Conservation (phyloP, 2,888 invertebrate genomes). For the Zygaena filipendulae region DNA sequence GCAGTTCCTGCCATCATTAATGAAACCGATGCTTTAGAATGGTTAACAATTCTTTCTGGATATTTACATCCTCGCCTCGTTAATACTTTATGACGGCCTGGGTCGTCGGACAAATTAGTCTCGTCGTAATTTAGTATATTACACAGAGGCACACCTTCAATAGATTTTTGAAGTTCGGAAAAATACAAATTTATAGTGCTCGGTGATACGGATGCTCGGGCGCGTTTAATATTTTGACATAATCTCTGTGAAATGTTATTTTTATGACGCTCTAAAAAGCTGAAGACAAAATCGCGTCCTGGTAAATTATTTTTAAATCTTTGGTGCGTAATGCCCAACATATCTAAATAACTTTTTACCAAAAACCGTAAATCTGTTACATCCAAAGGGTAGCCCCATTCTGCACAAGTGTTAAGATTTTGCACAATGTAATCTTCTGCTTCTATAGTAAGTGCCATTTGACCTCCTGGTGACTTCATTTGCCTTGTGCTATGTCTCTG, state of each 20-base stretch:
- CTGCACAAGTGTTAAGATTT: constrained; percentile 1
- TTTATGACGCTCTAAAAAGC: constrained; percentile 9
- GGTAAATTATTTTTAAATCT: constrained; percentile 1
- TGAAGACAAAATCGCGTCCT: constrained; percentile 10
- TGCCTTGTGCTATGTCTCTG: no score
- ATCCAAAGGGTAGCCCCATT: not conserved
- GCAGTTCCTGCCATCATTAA: constrained; percentile 34
- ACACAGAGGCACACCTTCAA: constrained; percentile 11
- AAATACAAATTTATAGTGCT: constrained; percentile 14
- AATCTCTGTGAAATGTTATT: constrained; percentile 6
- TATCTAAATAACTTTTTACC: constrained; percentile 1
- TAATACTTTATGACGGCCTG: constrained; percentile 18
- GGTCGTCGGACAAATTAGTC: constrained; percentile 17
- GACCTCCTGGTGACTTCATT: not conserved
- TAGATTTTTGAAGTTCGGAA: constrained; percentile 16
- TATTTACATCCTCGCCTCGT: constrained; percentile 27
- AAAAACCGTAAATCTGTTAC: not conserved
- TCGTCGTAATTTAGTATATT: constrained; percentile 19
- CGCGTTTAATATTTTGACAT: constrained; percentile 16
- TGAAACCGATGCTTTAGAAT: constrained; percentile 26
- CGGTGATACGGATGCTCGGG: constrained; percentile 16
- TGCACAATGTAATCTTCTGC: constrained; percentile 1
- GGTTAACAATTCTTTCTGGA: constrained; percentile 28
- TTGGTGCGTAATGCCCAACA: constrained; percentile 9
- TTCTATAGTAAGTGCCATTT: not conserved